Evolutionary conservation across 2,797 vertebrate species (phyloP).

Genomic region (Lophotriccus pileatus): DNA sequence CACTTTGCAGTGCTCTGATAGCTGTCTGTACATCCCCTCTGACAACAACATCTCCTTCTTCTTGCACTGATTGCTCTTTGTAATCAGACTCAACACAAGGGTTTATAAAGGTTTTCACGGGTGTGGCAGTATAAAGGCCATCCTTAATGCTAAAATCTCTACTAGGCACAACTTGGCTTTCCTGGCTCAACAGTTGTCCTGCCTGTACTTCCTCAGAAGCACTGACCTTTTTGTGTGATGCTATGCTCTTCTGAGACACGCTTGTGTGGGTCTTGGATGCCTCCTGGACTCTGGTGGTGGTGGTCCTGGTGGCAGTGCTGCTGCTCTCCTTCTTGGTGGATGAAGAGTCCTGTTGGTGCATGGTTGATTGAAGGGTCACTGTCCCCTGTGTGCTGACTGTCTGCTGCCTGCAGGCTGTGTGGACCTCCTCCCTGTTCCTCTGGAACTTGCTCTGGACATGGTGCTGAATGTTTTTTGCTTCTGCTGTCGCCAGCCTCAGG

Average conservation of each 20-base stretch:
- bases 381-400: not conserved
- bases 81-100: slow-evolving; percentile 75
- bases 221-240: slow-evolving; percentile 92
- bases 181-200: slow-evolving; percentile 73
- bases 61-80: slow-evolving; percentile 79
- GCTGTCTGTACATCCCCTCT: slow-evolving; percentile 89
- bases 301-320: slow-evolving; percentile 11
- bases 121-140: slow-evolving; percentile 74
- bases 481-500: slow-evolving; percentile 77
- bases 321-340: slow-evolving; percentile 13
- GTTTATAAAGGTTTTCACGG: slow-evolving; percentile 70
- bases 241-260: slow-evolving; percentile 71
- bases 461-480: slow-evolving; percentile 80
- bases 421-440: slow-evolving; percentile 26
- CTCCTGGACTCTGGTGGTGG: slow-evolving; percentile 49
- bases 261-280: slow-evolving; percentile 40
- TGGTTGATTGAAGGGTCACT: not conserved
- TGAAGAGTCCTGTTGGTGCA: slow-evolving; percentile 25
- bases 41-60: slow-evolving; percentile 77
- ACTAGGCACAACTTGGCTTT: slow-evolving; percentile 66
- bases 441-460: slow-evolving; percentile 74
- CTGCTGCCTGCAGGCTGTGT: not conserved
- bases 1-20: slow-evolving; percentile 84
- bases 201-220: slow-evolving; percentile 77
- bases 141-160: slow-evolving; percentile 77